Evolutionary conservation across 2,113 vertebrate genomes (phyloP), one percentile per base, ranked within the genome.

Genomic region (Pygoscelis adeliae): DNA sequence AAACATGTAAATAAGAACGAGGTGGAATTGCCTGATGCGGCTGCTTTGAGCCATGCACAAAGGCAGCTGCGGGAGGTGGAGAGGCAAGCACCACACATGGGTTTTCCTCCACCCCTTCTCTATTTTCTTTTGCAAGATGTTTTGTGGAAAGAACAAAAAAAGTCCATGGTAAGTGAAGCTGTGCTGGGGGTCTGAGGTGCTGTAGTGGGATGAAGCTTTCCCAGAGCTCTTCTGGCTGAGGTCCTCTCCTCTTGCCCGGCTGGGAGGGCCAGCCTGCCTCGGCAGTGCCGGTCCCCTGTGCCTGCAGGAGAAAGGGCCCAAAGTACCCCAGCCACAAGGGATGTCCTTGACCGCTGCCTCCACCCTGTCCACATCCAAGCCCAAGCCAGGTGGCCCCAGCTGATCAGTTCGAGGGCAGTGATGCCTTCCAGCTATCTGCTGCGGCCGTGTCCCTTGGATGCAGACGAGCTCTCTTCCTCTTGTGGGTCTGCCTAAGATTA

Each of bases 391-490:
- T 18, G 29, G 30, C 21, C 40, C n/a, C 71, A 55, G 44, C 71
- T 32, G 29, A 15, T 38, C 0, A 0, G 10, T 61, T 40, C 5
- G 16, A 52, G 53, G 63, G 20, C 25, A 61, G 5, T 12, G 40
- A 62, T 76, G 56, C 62, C 46, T 85, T 70, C 56, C 52, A 71
- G 52, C n/a, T 36, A 11, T n/a, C 61, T 27, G 53, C 73, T 93
- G 30, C 1, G 2, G 12, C 76, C 3, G 0, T 19, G 18, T 38
- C 32, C 38, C 69, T 72, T 0, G 3, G 70, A 27, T 61, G 56
- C 36, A 69, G 78, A 63, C 0, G 4, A 82, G 11, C 52, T 52
- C 52, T 87, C 44, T 76, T 83, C 52, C 52, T 50, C 22, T 56
- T 15, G 3, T 9, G 52, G 32, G 1, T 50, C 80, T 89, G 27